Evolutionary conservation across 2,113 vertebrate genomes (phyloP), one percentile per base, ranked within the genome.

Genomic region (Delphinus delphis): DNA sequence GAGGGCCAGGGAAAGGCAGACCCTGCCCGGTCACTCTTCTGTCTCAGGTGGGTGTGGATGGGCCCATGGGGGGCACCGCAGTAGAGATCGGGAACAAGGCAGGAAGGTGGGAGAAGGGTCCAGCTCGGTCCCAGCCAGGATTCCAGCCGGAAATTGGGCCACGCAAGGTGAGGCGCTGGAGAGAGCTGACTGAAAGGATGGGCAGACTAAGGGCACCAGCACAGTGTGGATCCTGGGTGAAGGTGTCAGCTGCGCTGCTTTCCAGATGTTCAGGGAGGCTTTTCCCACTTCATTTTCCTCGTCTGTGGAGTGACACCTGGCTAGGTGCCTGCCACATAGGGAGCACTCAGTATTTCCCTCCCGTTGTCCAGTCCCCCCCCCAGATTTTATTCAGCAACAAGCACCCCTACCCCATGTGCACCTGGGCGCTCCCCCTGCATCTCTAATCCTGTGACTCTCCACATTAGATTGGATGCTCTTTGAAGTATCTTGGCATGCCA

Each of bases 341-440:
- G 31, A 80, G 28, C 28, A 2, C 62, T 31, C 63, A 1, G 0
- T 5, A 5, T 8, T 7, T 82, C 83, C 62, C 63, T 87, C 33
- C 36, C 21, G 9, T n/a, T 2, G 5, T 31, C 63, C 6, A 2
- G 13, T 28, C 36, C 6, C 50, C 47, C 28, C 28, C 12, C 1
- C 26, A 0, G 26, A 53, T 36, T 92, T 73, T 18, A 41, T 26
- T 55, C 31, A 36, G 62, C 44, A 33, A 21, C 38, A 55, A 58
- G 28, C 6, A 17, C 25, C 18, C 70, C 10, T 25, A 3, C 13
- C 20, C 26, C 20, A 0, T 0, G 14, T 8, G 17, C 38, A 13
- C 89, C 31, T 0, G 1, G 84, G 26, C 3, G 8, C 20, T 14
- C 47, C 18, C 58, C 44, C 13, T 12, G 70, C 36, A 33, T 4